These are phyloP conservation scores for Pseudachorutes palmiensis DNA, from an alignment of 1,140 invertebrate genomes.

Conservation along the genomic window DNA sequence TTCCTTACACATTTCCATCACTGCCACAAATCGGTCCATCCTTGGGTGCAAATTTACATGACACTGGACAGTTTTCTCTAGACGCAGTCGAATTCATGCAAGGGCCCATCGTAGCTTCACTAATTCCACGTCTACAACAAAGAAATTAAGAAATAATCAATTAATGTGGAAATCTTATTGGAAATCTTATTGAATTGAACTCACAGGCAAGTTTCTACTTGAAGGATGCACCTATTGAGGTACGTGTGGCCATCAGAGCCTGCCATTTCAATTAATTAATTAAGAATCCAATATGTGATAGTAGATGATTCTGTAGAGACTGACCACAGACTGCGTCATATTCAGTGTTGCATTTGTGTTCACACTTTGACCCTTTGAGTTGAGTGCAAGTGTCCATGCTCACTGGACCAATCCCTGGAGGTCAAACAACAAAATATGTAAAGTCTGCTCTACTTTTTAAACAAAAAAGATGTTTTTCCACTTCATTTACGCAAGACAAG, in stretches of 20 bases:
- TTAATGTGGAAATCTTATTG: too few relatives aligned
- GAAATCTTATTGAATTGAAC: too few relatives aligned
- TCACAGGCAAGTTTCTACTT: constrained; percentile 72
- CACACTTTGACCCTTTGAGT: constrained; percentile 56
- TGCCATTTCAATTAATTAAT: too few relatives aligned
- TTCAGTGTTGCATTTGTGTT: constrained; percentile 65
- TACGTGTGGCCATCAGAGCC: constrained; percentile 75
- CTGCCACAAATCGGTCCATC: constrained; percentile 79
- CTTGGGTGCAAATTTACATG: constrained; percentile 68
- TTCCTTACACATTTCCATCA: constrained; percentile 75
- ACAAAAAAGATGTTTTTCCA: too few relatives aligned
- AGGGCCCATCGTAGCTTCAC: constrained; percentile 68
- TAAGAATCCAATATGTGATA: too few relatives aligned
- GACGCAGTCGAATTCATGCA: constrained; percentile 82
- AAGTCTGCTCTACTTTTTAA: too few relatives aligned
- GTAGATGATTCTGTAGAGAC: too few relatives aligned
- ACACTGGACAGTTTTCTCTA: constrained; percentile 75
- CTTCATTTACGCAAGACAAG: too few relatives aligned
- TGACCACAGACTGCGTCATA: constrained; percentile 83
- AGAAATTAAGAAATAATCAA: too few relatives aligned
- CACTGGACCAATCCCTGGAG: constrained; percentile 53
- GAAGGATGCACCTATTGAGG: constrained; percentile 79
- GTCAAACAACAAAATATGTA: too few relatives aligned
- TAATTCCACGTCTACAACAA: constrained; percentile 51
- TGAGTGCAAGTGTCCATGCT: constrained; percentile 37